These are phyloP conservation scores for Spilosoma lubricipeda DNA, from an alignment of 2,888 invertebrate genomes.

Conservation along the genomic window DNA sequence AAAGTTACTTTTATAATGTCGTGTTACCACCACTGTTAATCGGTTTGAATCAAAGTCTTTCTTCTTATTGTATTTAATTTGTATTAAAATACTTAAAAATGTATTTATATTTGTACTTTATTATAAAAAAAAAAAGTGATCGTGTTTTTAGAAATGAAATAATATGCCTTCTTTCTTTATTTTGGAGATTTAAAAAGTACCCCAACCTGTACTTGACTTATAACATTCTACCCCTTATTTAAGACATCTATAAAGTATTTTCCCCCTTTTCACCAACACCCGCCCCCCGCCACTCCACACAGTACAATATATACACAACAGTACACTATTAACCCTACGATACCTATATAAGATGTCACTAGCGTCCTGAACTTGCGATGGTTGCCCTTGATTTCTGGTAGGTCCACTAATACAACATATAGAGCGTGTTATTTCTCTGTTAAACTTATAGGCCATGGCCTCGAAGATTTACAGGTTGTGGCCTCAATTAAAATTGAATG, in stretches of 20 bases:
- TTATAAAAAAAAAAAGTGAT: no score
- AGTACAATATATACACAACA: slow-evolving; percentile 43
- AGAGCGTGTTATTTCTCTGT: slow-evolving; percentile 36
- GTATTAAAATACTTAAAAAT: no score
- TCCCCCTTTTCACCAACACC: slow-evolving; percentile 49
- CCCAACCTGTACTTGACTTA: neutral
- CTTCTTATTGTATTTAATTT: no score
- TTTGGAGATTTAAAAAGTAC: neutral
- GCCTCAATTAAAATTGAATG: neutral
- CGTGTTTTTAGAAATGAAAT: no score
- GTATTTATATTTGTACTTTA: no score
- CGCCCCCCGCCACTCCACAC: slow-evolving; percentile 46
- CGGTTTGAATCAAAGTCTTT: no score
- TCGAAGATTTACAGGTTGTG: slow-evolving; percentile 22
- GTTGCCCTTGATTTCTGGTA: slow-evolving; percentile 99
- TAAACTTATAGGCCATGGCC: slow-evolving; percentile 15
- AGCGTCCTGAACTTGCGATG: slow-evolving; percentile 99
- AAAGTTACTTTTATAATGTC: no score
- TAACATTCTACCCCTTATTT: neutral
- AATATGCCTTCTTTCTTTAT: neutral
- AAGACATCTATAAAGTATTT: neutral
- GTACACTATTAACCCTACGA: slow-evolving; percentile 64
- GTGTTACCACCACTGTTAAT: no score
- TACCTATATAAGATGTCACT: slow-evolving; percentile 99
- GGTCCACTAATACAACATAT: slow-evolving; percentile 91